These are phyloP conservation scores for Bruchidius siliquastri DNA, from an alignment of 2,888 invertebrate species.

Conservation along the genomic window DNA sequence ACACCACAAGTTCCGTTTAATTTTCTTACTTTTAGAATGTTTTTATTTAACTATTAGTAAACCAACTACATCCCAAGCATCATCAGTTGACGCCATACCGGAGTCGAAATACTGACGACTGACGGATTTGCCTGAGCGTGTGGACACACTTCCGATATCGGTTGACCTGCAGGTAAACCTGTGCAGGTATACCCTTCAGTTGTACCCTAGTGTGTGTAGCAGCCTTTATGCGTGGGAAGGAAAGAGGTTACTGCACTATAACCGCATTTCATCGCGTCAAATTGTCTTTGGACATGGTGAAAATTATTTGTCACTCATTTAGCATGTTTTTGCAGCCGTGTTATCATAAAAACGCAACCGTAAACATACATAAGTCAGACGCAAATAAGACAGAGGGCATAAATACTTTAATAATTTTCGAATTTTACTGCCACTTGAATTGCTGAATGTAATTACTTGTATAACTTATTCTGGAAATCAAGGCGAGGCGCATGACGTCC, in stretches of 20 bases:
- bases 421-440: neutral
- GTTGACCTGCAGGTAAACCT: too few species aligned
- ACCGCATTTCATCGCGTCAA: neutral
- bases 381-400: neutral
- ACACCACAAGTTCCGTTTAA: too few species aligned
- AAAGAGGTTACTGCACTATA: neutral
- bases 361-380: neutral
- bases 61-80: too few species aligned
- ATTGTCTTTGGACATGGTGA: neutral
- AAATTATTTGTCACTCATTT: neutral
- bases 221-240: neutral
- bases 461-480: neutral
- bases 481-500: neutral
- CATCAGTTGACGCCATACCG: too few species aligned
- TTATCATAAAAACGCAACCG: neutral
- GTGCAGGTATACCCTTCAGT: too few species aligned
- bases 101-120: too few species aligned
- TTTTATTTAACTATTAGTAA: too few species aligned
- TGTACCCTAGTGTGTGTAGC: too few species aligned
- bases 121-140: too few species aligned
- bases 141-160: too few species aligned
- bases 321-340: neutral
- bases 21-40: too few species aligned
- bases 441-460: neutral
- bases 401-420: neutral